Evolutionary conservation across 2,113 vertebrate species (phyloP).

Genomic region (Varanus salvator): DNA sequence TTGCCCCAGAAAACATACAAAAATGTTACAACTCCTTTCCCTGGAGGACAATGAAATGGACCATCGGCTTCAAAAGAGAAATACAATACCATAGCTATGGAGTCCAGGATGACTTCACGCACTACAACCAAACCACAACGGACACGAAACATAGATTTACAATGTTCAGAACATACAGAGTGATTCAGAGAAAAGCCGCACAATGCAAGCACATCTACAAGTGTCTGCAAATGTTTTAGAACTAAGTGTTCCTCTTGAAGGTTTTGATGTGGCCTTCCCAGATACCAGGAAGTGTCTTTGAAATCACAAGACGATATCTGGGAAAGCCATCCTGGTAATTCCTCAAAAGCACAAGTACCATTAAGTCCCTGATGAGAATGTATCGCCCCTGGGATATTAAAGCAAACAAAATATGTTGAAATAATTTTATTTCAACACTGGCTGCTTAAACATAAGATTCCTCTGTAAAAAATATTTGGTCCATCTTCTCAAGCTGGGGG

Average conservation of each 20-base stretch:
- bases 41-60: slow-evolving; percentile 62
- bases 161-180: slow-evolving; percentile 47
- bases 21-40: slow-evolving; percentile 60
- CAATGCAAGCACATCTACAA: slow-evolving; percentile 47
- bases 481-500: slow-evolving; percentile 81
- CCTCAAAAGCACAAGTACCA: slow-evolving; percentile 7
- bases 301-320: slow-evolving; percentile 47
- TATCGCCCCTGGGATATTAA: slow-evolving; percentile 45
- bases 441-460: slow-evolving; percentile 79
- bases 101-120: slow-evolving; percentile 63
- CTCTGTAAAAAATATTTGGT: slow-evolving; percentile 83
- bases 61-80: slow-evolving; percentile 72
- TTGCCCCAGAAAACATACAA: slow-evolving; percentile 62
- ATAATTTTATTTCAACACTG: slow-evolving; percentile 62
- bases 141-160: slow-evolving; percentile 55
- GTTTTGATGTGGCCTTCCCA: slow-evolving; percentile 33
- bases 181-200: slow-evolving; percentile 28
- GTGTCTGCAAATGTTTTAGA: slow-evolving; percentile 55
- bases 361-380: slow-evolving; percentile 48
- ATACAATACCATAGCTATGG: slow-evolving; percentile 68
- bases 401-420: slow-evolving; percentile 63
- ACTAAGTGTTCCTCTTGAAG: slow-evolving; percentile 23
- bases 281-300: slow-evolving; percentile 20
- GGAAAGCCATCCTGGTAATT: slow-evolving; percentile 41
- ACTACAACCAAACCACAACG: slow-evolving; percentile 62